A percentile compares a stretch with the other conserved stretches of the same genome.
Conservation (phyloP, 2,113 vertebrate genomes). For the Gorsachius goisagi region DNA sequence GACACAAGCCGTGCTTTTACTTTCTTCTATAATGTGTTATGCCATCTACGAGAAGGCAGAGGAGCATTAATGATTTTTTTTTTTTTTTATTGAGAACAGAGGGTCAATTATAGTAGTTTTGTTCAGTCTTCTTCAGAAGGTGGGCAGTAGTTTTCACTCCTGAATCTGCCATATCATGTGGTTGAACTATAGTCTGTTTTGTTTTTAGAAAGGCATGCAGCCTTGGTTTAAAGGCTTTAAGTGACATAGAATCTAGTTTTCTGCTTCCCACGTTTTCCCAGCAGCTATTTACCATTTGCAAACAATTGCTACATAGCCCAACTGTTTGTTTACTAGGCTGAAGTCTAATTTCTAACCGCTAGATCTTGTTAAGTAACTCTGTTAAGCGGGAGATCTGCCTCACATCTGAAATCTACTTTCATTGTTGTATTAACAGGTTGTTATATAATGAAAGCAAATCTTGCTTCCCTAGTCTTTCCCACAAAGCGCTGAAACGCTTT, state of each 20-base stretch:
- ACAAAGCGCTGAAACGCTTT: background rate
- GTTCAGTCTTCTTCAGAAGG: background rate
- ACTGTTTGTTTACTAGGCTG: background rate
- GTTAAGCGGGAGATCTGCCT: background rate
- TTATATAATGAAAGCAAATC: slow-evolving; percentile 12
- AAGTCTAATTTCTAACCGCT: background rate
- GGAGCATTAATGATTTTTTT: background rate
- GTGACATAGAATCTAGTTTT: background rate
- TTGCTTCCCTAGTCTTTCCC: slow-evolving; percentile 1
- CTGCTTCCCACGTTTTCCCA: background rate
- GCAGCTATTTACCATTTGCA: background rate
- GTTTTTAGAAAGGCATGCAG: background rate
- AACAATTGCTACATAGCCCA: background rate
- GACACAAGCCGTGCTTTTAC: background rate
- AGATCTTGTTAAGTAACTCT: background rate
- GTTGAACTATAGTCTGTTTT: background rate
- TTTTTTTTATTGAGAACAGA: background rate
- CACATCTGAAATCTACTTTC: background rate
- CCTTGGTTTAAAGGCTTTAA: background rate
- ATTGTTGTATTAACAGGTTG: background rate
- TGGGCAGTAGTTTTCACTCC: background rate
- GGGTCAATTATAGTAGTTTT: background rate
- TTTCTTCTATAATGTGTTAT: background rate
- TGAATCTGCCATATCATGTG: background rate
- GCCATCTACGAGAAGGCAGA: background rate